Evolutionary conservation across 2,888 invertebrate species (phyloP), one percentile per base, ranked within the genome.

Genomic region (Mesorhabditis spiculigera): DNA sequence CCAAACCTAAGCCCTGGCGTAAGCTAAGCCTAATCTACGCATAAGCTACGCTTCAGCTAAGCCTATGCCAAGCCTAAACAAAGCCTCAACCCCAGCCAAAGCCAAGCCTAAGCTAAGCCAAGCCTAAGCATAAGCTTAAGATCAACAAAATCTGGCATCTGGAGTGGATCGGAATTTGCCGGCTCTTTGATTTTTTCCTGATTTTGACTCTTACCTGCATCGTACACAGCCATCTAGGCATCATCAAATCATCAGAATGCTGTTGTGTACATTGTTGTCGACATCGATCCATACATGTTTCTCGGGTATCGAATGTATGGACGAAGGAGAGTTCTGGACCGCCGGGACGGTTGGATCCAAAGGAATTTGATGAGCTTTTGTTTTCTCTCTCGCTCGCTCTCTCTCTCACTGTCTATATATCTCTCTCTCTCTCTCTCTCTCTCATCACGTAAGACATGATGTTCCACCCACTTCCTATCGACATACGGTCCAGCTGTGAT

Each of bases 181-280:
- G 8, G 8, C 58, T n/a, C 8, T 50, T 50, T 13, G 8, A 13
- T 50, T 13, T 50, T 50, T 50, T 50, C 58, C 58, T 13, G n/a
- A n/a, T 50, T 50, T 50, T 50, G n/a, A 50, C 8, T 63, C 63
- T 63, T 16, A 78, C 78, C 75, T 78, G 78, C 42, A 75, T 61
- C 5, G 78, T 75, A 50, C 78, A 78, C 50, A 75, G 74, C 78
- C 78, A 78, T 50, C 78, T 67, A 4, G 78, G 76, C 78, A 78
- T 78, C 78, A 78, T 78, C 16, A 78, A 68, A 45, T 78, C 78
- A 67, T 78, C 78, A 0, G 78, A 78, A 63, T 78, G 78, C 61
- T 78, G 78, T 66, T 78, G 78, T n/a, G 74, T 76, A 62, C 78
- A 78, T 10, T 71, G 68, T 13, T 71, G 75, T 6, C 78, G 76